phyloP scores from a whole-genome alignment of 2,888 invertebrate genomes.

The Drosophila sordidula region DNA sequence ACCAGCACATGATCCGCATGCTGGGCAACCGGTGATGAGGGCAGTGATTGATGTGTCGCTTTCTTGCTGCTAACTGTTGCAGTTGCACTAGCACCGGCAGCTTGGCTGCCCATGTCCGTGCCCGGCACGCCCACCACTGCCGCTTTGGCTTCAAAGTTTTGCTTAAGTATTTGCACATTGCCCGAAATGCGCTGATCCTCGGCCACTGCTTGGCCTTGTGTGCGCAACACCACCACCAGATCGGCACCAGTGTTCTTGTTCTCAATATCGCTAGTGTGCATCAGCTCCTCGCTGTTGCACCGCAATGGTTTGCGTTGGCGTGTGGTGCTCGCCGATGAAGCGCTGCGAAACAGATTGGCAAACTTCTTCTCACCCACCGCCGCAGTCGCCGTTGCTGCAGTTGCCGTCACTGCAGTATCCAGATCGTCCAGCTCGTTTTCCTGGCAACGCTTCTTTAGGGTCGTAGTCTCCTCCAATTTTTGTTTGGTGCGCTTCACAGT shows the following conservation, averaged over 20 bases:
- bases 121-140: conserved; percentile 49
- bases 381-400: background rate
- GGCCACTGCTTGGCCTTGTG: conserved; percentile 67
- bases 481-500: conserved; percentile 90
- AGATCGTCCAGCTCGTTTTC: conserved; percentile 66
- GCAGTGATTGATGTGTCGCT: conserved; percentile 86
- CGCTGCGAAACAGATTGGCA: conserved; percentile 81
- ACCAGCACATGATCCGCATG: conserved; percentile 78
- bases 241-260: conserved; percentile 71
- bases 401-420: conserved; percentile 15
- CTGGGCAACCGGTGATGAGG: conserved; percentile 88
- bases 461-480: conserved; percentile 87
- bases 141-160: conserved; percentile 93
- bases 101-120: conserved; percentile 19
- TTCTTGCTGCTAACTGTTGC: conserved; percentile 70
- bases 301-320: conserved; percentile 82
- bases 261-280: conserved; percentile 82
- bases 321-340: conserved; percentile 80
- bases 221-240: conserved; percentile 63
- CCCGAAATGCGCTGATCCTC: conserved; percentile 86
- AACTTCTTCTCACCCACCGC: conserved; percentile 56
- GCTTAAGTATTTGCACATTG: conserved; percentile 93
- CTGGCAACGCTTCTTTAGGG: conserved; percentile 82
- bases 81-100: conserved; percentile 7
- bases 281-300: conserved; percentile 85